Evolutionary conservation across 2,888 invertebrate species (phyloP), one percentile per base, ranked within the genome.

Genomic region (Taenaris catops): DNA sequence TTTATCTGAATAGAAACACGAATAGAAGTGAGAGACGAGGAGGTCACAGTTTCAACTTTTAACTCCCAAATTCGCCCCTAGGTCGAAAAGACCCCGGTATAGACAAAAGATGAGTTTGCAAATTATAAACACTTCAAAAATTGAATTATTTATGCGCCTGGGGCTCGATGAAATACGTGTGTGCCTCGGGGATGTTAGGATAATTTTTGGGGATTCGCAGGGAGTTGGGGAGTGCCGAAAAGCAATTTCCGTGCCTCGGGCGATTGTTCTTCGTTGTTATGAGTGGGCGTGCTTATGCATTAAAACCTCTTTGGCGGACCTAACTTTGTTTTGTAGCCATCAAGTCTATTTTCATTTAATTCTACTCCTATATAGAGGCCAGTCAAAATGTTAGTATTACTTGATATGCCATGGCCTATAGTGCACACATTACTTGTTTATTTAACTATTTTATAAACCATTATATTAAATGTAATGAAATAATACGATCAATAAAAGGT

Each of bases 201-300:
- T 54, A 49, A 50, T 49, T 52, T 51, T 51, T 46, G 48, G 45
- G 44, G 45, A 41, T 49, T 46, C 44, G 38, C 36, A 25, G 50
- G 31, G 40, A 40, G 44, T 37, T 54, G 32, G 32, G 24, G 32
- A 25, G 24, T 25, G 32, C 58, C 58, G 58, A 58, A 59, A 61
- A 63, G 69, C 74, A 79, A 80, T 80, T 71, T 80, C 80, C 80
- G 79, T 27, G 78, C 80, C 75, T 39, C 51, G 41, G 69, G 79
- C 79, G 60, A 63, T 70, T 63, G 64, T 63, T 60, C 38, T 34
- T 21, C 14, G 29, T 29, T 35, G 45, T 46, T 48, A 46, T 49
- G 40, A 38, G 44, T 44, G 48, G 49, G 51, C 49, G 51, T 45
- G 39, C 33, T 38, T 26, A 20, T 27, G 41, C 44, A 38, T 43